These are phyloP conservation scores for Hecatera dysodea DNA, from an alignment of 2,888 invertebrate species.

Conservation along the genomic window DNA sequence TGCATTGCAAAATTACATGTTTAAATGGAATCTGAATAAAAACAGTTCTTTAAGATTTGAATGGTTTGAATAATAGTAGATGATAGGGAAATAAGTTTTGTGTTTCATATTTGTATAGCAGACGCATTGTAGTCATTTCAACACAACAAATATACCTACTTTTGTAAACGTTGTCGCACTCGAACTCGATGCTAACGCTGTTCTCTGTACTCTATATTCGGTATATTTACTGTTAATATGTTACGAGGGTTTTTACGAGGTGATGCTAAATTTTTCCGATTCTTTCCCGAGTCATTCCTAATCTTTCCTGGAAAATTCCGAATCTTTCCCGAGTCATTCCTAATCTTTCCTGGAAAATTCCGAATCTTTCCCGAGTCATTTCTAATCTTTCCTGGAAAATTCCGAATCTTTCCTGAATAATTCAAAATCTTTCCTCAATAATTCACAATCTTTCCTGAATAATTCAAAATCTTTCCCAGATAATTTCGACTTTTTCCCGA, in stretches of 20 bases:
- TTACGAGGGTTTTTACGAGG: conserved; percentile 34
- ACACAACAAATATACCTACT: conserved; percentile 53
- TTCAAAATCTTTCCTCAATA: background rate
- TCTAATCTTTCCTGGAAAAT: background rate
- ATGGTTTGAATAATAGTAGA: conserved; percentile 18
- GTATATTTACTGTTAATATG: conserved; percentile 51
- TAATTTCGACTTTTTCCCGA: background rate
- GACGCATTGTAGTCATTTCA: conserved; percentile 63
- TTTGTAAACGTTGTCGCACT: conserved; percentile 62
- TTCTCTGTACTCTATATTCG: conserved; percentile 56
- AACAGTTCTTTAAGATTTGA: conserved; percentile 33
- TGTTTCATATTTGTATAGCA: conserved; percentile 62
- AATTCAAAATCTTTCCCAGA: background rate
- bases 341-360: background rate
- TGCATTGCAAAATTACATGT: background rate
- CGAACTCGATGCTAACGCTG: conserved; percentile 55
- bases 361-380: background rate
- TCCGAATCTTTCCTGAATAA: background rate
- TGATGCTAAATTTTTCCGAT: conserved; percentile 46
- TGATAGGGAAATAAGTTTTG: conserved; percentile 41
- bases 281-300: background rate
- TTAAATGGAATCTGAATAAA: background rate
- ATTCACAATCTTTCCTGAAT: background rate
- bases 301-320: background rate
- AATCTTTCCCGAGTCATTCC: background rate